These are phyloP conservation scores for Chloropsis cyanopogon DNA, from an alignment of 2,113 vertebrate species.

Conservation along the genomic window DNA sequence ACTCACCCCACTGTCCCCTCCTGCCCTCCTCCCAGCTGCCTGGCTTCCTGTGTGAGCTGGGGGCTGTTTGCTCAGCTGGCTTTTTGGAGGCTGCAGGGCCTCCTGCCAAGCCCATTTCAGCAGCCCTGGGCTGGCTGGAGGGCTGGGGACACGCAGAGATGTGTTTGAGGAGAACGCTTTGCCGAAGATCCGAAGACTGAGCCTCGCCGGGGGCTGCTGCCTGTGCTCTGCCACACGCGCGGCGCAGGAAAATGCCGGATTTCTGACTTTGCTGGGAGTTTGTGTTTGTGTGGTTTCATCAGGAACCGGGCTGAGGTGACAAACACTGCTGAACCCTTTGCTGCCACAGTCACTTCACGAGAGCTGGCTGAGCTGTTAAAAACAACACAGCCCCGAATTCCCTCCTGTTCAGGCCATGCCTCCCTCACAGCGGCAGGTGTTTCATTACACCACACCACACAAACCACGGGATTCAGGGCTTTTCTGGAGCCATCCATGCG, in stretches of 20 bases:
- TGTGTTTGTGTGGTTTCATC: neutral
- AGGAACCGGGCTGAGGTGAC: neutral
- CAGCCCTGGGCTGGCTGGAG: neutral
- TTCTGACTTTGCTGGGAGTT: neutral
- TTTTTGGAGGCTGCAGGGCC: neutral
- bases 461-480: neutral
- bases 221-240: neutral
- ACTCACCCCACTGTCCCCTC: neutral
- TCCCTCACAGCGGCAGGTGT: neutral
- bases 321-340: neutral
- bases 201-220: neutral
- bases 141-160: neutral
- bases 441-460: neutral
- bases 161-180: neutral
- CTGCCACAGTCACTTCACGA: neutral
- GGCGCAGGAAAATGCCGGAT: neutral
- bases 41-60: neutral
- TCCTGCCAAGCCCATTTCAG: conserved; percentile 21
- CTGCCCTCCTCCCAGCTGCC: neutral
- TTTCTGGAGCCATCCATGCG: neutral
- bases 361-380: neutral
- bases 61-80: conserved; percentile 39
- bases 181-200: neutral
- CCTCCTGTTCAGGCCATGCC: neutral
- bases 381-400: neutral